phyloP scores from a whole-genome alignment of 2,113 vertebrate species.

The Centropristis striata region DNA sequence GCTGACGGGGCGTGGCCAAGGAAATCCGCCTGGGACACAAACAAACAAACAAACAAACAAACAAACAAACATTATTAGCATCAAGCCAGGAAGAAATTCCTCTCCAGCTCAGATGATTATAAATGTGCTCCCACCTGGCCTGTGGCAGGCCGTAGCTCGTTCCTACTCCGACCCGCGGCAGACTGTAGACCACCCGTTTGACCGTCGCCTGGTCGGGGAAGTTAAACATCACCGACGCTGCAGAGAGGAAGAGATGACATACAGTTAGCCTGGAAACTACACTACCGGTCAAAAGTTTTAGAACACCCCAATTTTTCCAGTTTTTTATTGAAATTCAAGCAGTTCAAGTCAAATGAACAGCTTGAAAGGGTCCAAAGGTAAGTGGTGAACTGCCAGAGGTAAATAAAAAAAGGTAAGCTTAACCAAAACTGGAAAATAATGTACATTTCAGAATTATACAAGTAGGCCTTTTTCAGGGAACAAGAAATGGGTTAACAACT shows the following conservation, averaged over 20 bases:
- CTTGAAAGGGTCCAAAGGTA: too few species aligned
- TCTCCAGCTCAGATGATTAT: too few species aligned
- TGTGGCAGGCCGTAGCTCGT: conserved; percentile 99
- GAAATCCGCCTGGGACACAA: conserved; percentile 91
- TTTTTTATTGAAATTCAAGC: too few species aligned
- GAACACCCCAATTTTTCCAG: too few species aligned
- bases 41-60: conserved; percentile 4
- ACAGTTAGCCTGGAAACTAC: not conserved
- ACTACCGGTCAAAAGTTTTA: too few species aligned
- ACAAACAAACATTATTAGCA: not conserved
- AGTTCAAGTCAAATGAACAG: too few species aligned
- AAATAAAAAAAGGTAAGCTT: too few species aligned
- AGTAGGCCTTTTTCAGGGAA: too few species aligned
- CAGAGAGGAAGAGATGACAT: conserved; percentile 40
- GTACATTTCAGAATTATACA: too few species aligned
- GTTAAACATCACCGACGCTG: conserved; percentile 99
- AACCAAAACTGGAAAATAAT: too few species aligned
- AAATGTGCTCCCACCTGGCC: conserved; percentile 91
- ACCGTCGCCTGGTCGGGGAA: conserved; percentile 99
- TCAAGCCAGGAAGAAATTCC: not conserved
- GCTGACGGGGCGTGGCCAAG: conserved; percentile 96
- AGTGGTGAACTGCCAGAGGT: too few species aligned
- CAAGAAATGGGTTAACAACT: too few species aligned
- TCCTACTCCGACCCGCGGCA: conserved; percentile 97
- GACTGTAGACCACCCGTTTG: conserved; percentile 98